Conservation (phyloP, 2,888 invertebrate genomes). For the Ernsta delagoae region DNA sequence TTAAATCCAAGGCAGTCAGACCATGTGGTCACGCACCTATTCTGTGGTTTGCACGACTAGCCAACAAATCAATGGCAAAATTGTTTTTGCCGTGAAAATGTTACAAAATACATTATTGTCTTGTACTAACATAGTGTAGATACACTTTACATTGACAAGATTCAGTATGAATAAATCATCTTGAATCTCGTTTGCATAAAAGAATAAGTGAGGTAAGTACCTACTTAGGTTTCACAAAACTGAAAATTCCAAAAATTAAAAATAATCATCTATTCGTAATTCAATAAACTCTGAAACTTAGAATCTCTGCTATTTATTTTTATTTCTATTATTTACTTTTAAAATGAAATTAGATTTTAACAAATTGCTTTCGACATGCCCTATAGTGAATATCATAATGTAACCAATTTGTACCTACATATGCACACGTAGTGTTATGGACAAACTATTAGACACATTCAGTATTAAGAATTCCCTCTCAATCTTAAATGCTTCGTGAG, state of each 20-base stretch:
- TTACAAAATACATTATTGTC: slow-evolving; percentile 43
- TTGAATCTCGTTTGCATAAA: too few relatives aligned
- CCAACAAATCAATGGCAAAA: slow-evolving; percentile 52
- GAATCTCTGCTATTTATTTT: too few relatives aligned
- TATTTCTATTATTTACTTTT: neutral
- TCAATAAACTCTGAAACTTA: too few relatives aligned
- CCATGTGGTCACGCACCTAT: slow-evolving; percentile 70
- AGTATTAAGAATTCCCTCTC: neutral
- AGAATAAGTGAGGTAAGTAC: too few relatives aligned
- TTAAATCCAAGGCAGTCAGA: slow-evolving; percentile 68
- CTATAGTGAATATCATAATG: too few relatives aligned
- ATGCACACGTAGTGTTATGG: neutral
- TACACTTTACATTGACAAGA: neutral
- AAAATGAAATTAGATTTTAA: too few relatives aligned
- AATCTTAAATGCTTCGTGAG: slow-evolving; percentile 15
- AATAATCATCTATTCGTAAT: too few relatives aligned
- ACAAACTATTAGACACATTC: neutral
- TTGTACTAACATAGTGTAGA: neutral
- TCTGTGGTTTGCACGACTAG: slow-evolving; percentile 68
- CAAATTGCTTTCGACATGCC: too few relatives aligned
- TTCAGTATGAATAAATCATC: too few relatives aligned
- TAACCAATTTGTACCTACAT: too few relatives aligned
- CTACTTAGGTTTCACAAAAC: too few relatives aligned
- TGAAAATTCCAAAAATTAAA: too few relatives aligned
- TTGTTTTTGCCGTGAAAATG: slow-evolving; percentile 56